phyloP scores from a whole-genome alignment of 2,888 invertebrate species.

The Tuberolachnus salignus region DNA sequence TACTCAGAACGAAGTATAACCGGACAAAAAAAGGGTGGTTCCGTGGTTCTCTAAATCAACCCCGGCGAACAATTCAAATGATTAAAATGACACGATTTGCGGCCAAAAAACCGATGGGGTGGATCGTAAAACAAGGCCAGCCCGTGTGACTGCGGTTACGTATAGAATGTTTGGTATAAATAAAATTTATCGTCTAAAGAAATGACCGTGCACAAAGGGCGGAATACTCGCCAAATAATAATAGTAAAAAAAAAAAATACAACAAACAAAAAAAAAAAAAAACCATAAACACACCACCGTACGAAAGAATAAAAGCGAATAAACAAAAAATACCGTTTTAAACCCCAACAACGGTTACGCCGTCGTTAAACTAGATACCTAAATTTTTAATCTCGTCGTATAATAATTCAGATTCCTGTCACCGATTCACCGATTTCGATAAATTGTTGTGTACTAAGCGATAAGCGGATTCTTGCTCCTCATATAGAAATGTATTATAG shows the following conservation, averaged over 20 bases:
- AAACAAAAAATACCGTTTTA: neutral
- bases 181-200: conserved; percentile 39
- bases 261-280: conserved; percentile 5
- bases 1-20: neutral
- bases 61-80: conserved; percentile 37
- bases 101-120: conserved; percentile 27
- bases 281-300: neutral
- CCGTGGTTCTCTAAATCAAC: conserved; percentile 39
- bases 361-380: no score
- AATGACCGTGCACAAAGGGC: conserved; percentile 18
- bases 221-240: conserved; percentile 22
- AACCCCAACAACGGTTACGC: no score
- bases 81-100: conserved; percentile 43
- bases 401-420: no score
- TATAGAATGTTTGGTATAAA: conserved; percentile 35
- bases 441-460: no score
- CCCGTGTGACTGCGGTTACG: neutral
- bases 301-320: neutral
- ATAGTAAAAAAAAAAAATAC: neutral
- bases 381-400: no score
- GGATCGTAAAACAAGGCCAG: conserved; percentile 22
- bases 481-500: no score
- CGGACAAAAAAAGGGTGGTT: neutral
- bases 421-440: no score
- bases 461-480: no score